These are phyloP conservation scores for Taenioides sp. DNA, from an alignment of 2,797 vertebrate genomes.

Conservation along the genomic window DNA sequence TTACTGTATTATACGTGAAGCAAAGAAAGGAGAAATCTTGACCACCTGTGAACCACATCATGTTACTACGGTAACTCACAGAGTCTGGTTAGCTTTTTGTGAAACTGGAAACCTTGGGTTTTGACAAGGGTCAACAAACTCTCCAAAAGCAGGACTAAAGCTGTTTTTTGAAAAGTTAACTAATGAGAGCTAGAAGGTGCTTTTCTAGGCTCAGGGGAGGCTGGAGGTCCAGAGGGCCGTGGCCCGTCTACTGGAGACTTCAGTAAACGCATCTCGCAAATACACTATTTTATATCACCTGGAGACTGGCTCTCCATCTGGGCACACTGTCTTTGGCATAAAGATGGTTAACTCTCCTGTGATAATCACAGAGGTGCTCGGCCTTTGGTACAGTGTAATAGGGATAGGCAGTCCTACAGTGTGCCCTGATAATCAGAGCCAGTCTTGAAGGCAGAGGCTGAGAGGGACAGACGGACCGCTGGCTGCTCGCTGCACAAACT, in stretches of 20 bases:
- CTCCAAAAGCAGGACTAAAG: too few species aligned
- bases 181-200: neutral
- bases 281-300: neutral
- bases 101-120: too few species aligned
- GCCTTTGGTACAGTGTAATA: too few species aligned
- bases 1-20: too few species aligned
- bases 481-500: conserved; percentile 64
- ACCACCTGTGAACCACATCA: too few species aligned
- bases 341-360: neutral
- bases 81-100: too few species aligned
- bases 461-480: conserved; percentile 61
- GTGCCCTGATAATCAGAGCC: conserved; percentile 45
- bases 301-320: neutral
- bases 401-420: neutral
- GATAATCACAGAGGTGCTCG: neutral
- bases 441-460: conserved; percentile 14
- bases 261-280: neutral
- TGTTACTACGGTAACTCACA: too few species aligned
- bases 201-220: neutral
- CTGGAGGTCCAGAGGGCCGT: neutral
- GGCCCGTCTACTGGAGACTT: neutral
- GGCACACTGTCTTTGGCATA: neutral
- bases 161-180: too few species aligned
- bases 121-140: too few species aligned
- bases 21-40: too few species aligned